Conservation (phyloP, 2,113 vertebrate genomes). For the Propithecus coquereli region DNA sequence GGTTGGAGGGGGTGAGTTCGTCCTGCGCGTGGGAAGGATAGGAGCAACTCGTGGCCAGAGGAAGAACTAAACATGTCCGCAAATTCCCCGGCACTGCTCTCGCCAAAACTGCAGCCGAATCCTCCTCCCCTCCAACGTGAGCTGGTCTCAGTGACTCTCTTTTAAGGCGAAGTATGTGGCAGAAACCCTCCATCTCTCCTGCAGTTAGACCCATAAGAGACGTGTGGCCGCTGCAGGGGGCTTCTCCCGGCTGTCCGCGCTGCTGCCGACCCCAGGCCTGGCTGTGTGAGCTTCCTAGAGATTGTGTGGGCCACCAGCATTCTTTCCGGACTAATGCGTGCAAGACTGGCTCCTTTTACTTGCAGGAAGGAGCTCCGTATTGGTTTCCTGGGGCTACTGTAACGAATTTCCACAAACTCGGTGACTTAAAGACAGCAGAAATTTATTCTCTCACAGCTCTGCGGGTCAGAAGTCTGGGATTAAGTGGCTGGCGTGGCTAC, state of each 20-base stretch:
- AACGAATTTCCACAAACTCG: neutral
- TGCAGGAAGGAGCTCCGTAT: neutral
- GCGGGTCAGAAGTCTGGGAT: neutral
- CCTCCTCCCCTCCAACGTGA: neutral
- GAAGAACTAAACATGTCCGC: neutral
- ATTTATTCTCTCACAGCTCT: no score
- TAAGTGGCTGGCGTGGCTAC: neutral
- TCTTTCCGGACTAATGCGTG: neutral
- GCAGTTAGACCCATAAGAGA: no score
- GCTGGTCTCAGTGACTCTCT: neutral
- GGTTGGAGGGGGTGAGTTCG: rapidly evolving
- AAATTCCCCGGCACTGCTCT: neutral
- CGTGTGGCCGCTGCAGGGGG: neutral
- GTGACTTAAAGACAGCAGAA: neutral
- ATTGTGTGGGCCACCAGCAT: rapidly evolving
- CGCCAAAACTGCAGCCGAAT: neutral
- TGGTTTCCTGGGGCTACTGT: neutral
- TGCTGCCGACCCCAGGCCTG: neutral
- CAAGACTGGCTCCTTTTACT: neutral
- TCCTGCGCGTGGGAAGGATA: neutral
- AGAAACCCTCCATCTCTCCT: neutral
- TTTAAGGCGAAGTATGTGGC: neutral
- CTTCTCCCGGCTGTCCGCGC: neutral
- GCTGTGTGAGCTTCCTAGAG: neutral
- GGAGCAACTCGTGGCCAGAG: neutral